A percentile compares a stretch with the other conserved stretches of the same genome.
These are phyloP conservation scores for Macrocentrus cingulum DNA, from an alignment of 1,140 invertebrate species.

Conservation along the genomic window DNA sequence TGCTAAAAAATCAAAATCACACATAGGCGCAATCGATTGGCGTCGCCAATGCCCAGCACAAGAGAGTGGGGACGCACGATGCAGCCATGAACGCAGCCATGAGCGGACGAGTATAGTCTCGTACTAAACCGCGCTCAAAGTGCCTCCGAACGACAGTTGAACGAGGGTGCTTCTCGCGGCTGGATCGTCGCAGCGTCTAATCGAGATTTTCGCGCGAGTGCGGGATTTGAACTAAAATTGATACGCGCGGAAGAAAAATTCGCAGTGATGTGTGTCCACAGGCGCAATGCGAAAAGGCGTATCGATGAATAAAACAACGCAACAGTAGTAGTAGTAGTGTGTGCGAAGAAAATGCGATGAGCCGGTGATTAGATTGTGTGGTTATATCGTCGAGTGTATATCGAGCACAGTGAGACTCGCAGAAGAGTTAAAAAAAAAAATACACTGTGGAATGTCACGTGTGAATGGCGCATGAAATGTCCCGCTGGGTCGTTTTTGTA, in stretches of 20 bases:
- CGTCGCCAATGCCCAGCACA: too few relatives aligned
- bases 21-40: slow-evolving; percentile 46
- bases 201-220: background rate
- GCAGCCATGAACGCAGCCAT: slow-evolving; percentile 44
- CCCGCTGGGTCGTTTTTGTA: background rate
- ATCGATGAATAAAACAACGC: slow-evolving; percentile 15
- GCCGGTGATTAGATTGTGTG: slow-evolving; percentile 12
- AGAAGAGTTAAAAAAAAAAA: too few relatives aligned
- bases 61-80: slow-evolving; percentile 39
- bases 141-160: slow-evolving; percentile 49
- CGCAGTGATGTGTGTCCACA: background rate
- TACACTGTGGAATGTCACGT: background rate
- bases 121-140: slow-evolving; percentile 48
- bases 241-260: background rate
- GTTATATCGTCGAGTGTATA: background rate
- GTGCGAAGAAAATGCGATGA: slow-evolving; percentile 11
- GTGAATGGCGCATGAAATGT: background rate
- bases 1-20: background rate
- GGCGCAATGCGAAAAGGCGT: background rate
- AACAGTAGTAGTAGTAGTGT: too few relatives aligned
- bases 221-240: too few relatives aligned
- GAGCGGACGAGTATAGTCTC: slow-evolving; percentile 41
- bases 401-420: background rate
- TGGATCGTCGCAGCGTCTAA: slow-evolving; percentile 33
- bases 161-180: slow-evolving; percentile 45